Conservation (phyloP, 2,888 invertebrate genomes). For the Theretra japonica region DNA sequence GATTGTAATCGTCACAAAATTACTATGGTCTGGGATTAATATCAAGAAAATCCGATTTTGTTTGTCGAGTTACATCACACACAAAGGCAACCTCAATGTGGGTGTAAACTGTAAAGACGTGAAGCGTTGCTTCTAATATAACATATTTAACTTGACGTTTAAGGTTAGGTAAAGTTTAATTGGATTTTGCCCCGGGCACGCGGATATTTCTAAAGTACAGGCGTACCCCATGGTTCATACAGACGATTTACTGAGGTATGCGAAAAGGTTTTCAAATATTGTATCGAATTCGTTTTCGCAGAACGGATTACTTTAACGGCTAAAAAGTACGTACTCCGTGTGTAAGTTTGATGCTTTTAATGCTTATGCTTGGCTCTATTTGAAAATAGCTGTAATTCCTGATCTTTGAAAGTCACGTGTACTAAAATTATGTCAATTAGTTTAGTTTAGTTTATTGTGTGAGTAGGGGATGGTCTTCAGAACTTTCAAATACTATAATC, state of each 20-base stretch:
- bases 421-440: too few species aligned
- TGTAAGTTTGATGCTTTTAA: too few species aligned
- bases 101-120: background rate
- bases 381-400: too few species aligned
- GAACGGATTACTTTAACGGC: too few species aligned
- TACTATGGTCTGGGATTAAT: background rate
- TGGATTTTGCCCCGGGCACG: background rate
- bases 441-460: too few species aligned
- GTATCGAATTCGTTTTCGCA: background rate
- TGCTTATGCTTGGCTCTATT: too few species aligned
- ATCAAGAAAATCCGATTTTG: background rate
- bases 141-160: background rate
- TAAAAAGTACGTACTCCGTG: too few species aligned
- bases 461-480: too few species aligned
- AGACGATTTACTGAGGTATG: background rate
- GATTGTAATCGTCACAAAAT: background rate
- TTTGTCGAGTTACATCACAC: background rate
- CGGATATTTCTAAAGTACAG: slow-evolving; percentile 5
- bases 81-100: background rate
- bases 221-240: background rate
- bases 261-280: background rate
- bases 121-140: background rate
- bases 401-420: too few species aligned
- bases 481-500: too few species aligned
- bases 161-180: slow-evolving; percentile 22